phyloP scores from a whole-genome alignment of 2,888 invertebrate genomes.

The Seladonia tumulorum region DNA sequence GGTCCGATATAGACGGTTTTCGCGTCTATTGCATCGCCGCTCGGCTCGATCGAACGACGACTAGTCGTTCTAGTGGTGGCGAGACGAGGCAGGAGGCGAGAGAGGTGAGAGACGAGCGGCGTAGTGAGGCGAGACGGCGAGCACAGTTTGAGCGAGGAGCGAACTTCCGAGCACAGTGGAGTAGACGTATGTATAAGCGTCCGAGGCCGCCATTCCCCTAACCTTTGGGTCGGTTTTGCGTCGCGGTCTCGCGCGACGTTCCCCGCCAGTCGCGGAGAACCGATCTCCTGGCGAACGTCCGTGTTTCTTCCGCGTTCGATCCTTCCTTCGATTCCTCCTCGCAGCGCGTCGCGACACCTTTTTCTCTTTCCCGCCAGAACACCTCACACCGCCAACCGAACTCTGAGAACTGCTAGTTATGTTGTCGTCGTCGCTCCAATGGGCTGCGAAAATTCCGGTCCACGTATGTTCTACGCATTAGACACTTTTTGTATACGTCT shows the following conservation, averaged over 20 bases:
- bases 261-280: slow-evolving; percentile 64
- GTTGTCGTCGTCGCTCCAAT: neutral
- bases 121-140: neutral
- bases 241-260: slow-evolving; percentile 65
- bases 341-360: neutral
- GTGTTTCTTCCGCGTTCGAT: slow-evolving; percentile 29
- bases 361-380: neutral
- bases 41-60: slow-evolving; percentile 34
- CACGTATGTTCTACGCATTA: neutral
- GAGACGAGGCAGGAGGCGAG: neutral
- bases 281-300: slow-evolving; percentile 37
- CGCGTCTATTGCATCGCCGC: slow-evolving; percentile 14
- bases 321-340: slow-evolving; percentile 10
- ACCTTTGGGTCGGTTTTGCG: slow-evolving; percentile 73
- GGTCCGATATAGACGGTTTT: slow-evolving; percentile 18
- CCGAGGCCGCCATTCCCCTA: slow-evolving; percentile 64
- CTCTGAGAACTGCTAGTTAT: neutral
- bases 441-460: neutral
- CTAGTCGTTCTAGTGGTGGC: neutral
- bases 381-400: neutral
- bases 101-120: neutral
- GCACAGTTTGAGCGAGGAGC: slow-evolving; percentile 31
- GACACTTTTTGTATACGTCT: too few species aligned
- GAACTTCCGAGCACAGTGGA: slow-evolving; percentile 62
- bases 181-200: slow-evolving; percentile 52